Conservation (phyloP, 1,140 invertebrate species). For the Monomorium pharaonis region DNA sequence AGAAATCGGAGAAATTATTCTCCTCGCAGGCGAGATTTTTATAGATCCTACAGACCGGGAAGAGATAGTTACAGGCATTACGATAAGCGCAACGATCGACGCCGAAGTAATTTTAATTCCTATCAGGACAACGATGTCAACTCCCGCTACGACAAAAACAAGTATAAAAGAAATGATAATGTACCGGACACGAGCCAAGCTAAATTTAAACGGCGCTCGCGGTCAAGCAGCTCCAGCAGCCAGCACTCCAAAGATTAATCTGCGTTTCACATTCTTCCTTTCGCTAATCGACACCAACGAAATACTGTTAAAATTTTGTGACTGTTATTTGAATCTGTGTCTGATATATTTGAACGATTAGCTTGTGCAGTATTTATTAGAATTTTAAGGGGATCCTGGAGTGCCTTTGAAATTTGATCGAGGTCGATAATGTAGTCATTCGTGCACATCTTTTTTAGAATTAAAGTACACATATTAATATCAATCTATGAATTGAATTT, state of each 20-base stretch:
- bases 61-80: slow-evolving; percentile 72
- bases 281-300: not conserved
- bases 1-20: slow-evolving; percentile 75
- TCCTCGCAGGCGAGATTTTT: slow-evolving; percentile 72
- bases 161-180: slow-evolving; percentile 63
- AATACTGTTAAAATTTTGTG: not conserved
- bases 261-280: not conserved
- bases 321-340: not conserved
- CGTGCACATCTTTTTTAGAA: too few species aligned
- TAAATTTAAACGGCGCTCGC: slow-evolving; percentile 80
- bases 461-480: too few species aligned
- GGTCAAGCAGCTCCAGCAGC: slow-evolving; percentile 78
- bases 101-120: slow-evolving; percentile 66
- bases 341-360: not conserved
- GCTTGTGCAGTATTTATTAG: not conserved
- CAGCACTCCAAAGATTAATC: slow-evolving; percentile 78
- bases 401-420: too few species aligned
- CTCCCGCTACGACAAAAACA: slow-evolving; percentile 60
- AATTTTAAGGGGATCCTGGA: too few species aligned
- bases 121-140: slow-evolving; percentile 68
- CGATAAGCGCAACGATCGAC: slow-evolving; percentile 72
- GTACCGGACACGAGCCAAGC: slow-evolving; percentile 65
- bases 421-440: too few species aligned
- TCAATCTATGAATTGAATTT: too few species aligned
- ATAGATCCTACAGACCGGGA: slow-evolving; percentile 68